These are phyloP conservation scores for Matsumurasca onukii DNA, from an alignment of 1,140 invertebrate genomes.

Conservation along the genomic window DNA sequence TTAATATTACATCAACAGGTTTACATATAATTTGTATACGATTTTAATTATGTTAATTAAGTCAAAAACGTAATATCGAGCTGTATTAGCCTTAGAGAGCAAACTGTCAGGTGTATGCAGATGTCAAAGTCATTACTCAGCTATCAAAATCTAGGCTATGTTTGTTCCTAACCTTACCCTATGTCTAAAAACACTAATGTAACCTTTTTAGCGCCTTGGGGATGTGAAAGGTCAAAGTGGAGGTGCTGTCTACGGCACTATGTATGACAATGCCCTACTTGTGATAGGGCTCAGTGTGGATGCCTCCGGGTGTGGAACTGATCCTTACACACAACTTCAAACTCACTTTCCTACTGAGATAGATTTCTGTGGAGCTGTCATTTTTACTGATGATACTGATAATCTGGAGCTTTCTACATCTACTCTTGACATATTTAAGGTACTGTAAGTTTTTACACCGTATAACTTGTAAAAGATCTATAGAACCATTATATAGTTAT, in stretches of 20 bases:
- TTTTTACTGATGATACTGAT: conserved; percentile 53
- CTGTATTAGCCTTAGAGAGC: neutral
- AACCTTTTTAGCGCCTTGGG: conserved; percentile 56
- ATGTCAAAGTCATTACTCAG: neutral
- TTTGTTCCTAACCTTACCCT: neutral
- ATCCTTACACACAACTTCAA: conserved; percentile 57
- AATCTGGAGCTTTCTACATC: conserved; percentile 52
- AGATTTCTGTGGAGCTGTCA: conserved; percentile 70
- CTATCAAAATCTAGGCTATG: neutral
- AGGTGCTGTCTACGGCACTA: conserved; percentile 71
- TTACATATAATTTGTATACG: neutral
- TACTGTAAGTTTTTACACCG: neutral
- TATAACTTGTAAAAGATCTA: neutral
- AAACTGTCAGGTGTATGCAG: neutral
- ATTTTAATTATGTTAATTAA: neutral
- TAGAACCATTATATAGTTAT: too few relatives aligned
- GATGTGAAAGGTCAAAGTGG: conserved; percentile 56
- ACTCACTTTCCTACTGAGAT: conserved; percentile 69
- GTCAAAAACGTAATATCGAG: neutral
- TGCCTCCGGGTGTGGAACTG: conserved; percentile 44
- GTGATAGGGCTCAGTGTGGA: conserved; percentile 60
- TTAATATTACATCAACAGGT: neutral
- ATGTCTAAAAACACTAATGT: neutral
- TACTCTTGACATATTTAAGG: conserved; percentile 54
- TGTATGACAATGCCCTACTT: conserved; percentile 66